A percentile compares a stretch with the other conserved stretches of the same genome.
phyloP scores from a whole-genome alignment of 64 coral and sea anemone genomes.

The Actinia tenebrosa region DNA sequence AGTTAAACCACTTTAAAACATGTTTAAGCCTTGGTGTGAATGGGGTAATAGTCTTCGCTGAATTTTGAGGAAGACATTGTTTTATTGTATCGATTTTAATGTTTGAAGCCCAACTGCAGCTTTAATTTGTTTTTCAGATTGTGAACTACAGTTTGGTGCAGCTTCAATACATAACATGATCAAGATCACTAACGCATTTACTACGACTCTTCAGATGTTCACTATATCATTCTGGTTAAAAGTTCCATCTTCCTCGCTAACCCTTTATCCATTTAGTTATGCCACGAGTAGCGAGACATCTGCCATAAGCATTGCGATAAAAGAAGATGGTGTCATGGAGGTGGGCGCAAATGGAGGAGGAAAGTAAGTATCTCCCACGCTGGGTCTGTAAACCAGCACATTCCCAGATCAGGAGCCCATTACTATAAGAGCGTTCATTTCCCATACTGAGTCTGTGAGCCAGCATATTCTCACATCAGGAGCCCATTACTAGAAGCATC shows the following conservation, averaged over 20 bases:
- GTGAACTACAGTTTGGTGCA: neutral
- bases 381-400: neutral
- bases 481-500: neutral
- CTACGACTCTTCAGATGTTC: neutral
- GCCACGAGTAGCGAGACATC: neutral
- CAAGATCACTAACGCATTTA: neutral
- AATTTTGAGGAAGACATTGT: too few relatives aligned
- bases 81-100: too few relatives aligned
- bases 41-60: too few relatives aligned
- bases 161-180: neutral
- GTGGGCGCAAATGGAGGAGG: neutral
- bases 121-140: neutral
- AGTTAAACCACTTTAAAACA: too few relatives aligned
- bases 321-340: neutral
- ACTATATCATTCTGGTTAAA: conserved; percentile 4
- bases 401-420: neutral
- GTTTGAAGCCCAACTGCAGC: too few relatives aligned
- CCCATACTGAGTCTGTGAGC: neutral
- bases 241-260: neutral
- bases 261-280: neutral
- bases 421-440: neutral
- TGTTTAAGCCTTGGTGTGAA: too few relatives aligned
- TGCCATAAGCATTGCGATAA: neutral
- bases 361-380: neutral
- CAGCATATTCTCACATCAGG: neutral